Evolutionary conservation across 2,888 invertebrate species (phyloP), one percentile per base, ranked within the genome.

Genomic region (Hydriomena furcata): DNA sequence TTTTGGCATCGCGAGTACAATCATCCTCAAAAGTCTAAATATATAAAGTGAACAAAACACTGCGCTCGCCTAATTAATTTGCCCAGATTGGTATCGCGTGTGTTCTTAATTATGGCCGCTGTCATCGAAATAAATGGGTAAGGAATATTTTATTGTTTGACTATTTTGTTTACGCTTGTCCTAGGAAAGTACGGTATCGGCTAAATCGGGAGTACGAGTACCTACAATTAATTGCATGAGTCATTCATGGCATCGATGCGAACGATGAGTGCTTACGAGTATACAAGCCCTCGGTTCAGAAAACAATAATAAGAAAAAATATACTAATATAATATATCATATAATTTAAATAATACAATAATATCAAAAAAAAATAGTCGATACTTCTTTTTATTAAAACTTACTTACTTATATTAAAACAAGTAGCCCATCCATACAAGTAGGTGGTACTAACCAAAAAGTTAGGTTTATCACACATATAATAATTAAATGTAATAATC

Each of bases 91-190:
- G 63, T 67, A 56, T 51, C 54, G 63, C 55, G 59, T 61, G 64
- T 66, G 63, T 47, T 62, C 46, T 47, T 65, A 60, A 67, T 60
- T 54, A 84, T 85, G 85, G 72, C 76, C 51, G 66, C 78, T 32
- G 64, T 76, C 61, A 61, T 84, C 59, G 75, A 82, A 64, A 75
- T 68, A 57, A 78, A 79, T 66, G 78, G 82, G 85, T 85, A 69
- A 82, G 84, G 50, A 58, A 46, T 66, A 49, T 52, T 67, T 47
- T 40, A 45, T 48, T 32, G 41, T 41, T 24, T 24, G 10, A 28
- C 24, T 37, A 27, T 8, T 24, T 42, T 52, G 27, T 46, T 45
- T 36, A 40, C n/a, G 21, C 34, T 20, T 45, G 35, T 38, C 23
- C 13, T 28, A 30, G 2, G 4, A 3, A 17, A 4, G 17, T 17